A percentile compares a stretch with the other conserved stretches of the same genome.
Evolutionary conservation across 2,888 invertebrate genomes (phyloP).

Genomic region (Lissocephala sabroskyi): DNA sequence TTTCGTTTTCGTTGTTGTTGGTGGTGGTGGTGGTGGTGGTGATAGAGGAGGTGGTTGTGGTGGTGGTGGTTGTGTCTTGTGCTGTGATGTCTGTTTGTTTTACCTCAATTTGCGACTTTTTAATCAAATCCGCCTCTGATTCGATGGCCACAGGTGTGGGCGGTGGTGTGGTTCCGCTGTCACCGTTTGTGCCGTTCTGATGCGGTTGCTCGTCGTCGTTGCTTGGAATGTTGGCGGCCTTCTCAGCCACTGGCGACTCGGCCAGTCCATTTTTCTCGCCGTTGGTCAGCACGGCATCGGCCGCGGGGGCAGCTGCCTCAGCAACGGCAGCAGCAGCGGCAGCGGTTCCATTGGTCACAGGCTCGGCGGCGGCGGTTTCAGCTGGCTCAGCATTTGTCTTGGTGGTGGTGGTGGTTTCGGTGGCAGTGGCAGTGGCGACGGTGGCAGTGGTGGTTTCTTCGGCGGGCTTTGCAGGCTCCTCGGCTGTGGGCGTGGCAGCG

Average conservation of each 20-base stretch:
- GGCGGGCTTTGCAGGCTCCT: conserved; percentile 13
- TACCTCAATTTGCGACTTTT: conserved; percentile 69
- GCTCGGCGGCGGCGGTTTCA: conserved; percentile 33
- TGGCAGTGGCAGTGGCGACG: conserved; percentile 25
- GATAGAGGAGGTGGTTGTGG: conserved; percentile 14
- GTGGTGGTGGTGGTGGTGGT: conserved; percentile 15
- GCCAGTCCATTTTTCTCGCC: conserved; percentile 63
- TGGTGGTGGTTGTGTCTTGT: conserved; percentile 11
- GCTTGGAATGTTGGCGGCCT: conserved; percentile 42
- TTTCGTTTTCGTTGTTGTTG: conserved; percentile 24
- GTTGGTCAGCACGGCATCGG: conserved; percentile 35
- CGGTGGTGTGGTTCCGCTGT: conserved; percentile 49
- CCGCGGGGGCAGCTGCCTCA: conserved; percentile 17
- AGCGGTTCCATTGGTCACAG: conserved; percentile 35
- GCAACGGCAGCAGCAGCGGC: conserved; percentile 13
- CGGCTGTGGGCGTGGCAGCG: conserved; percentile 31
- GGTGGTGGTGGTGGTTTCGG: conserved; percentile 31
- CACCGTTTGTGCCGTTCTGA: conserved; percentile 61
- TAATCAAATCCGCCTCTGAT: conserved; percentile 48
- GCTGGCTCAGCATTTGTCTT: conserved; percentile 22
- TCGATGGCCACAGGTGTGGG: conserved; percentile 51
- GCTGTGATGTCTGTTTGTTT: conserved; percentile 43
- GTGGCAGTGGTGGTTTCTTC: conserved; percentile 43
- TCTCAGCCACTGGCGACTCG: conserved; percentile 41
- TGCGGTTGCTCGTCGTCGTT: conserved; percentile 41